phyloP scores from a whole-genome alignment of 92 coral and sea anemone genomes.

The Zoanthus solanderi region DNA sequence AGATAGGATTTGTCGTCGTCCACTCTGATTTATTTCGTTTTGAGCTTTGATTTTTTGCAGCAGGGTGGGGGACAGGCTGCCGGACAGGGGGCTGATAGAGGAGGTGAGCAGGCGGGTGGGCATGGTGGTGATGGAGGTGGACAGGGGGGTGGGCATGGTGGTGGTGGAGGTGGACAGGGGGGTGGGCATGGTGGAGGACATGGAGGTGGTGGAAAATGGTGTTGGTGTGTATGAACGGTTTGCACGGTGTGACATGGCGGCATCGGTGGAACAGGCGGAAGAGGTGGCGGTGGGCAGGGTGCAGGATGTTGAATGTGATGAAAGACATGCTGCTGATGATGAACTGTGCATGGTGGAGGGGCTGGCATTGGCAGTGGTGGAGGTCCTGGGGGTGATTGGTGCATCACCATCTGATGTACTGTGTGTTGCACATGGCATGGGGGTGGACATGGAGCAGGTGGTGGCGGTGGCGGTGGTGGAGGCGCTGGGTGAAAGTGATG shows the following conservation, averaged over 20 bases:
- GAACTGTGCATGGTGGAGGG: constrained; percentile 58
- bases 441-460: constrained; percentile 81
- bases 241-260: constrained; percentile 78
- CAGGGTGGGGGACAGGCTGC: constrained; percentile 31
- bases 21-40: not conserved
- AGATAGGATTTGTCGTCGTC: constrained; percentile 39
- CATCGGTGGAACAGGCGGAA: constrained; percentile 79
- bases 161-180: constrained; percentile 66
- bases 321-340: constrained; percentile 68
- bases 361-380: constrained; percentile 78
- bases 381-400: constrained; percentile 68
- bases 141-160: constrained; percentile 62
- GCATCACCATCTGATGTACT: constrained; percentile 63
- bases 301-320: constrained; percentile 79
- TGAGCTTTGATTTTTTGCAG: not conserved
- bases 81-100: constrained; percentile 21
- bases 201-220: constrained; percentile 76
- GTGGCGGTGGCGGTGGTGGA: constrained; percentile 56
- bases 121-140: constrained; percentile 37
- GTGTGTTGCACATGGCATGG: constrained; percentile 77
- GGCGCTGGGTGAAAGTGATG: not conserved
- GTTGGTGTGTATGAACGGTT: constrained; percentile 61
- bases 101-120: constrained; percentile 35
- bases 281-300: constrained; percentile 80
- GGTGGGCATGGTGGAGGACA: constrained; percentile 73